These are phyloP conservation scores for Therioaphis trifolii DNA, from an alignment of 2,888 invertebrate genomes.

Conservation along the genomic window DNA sequence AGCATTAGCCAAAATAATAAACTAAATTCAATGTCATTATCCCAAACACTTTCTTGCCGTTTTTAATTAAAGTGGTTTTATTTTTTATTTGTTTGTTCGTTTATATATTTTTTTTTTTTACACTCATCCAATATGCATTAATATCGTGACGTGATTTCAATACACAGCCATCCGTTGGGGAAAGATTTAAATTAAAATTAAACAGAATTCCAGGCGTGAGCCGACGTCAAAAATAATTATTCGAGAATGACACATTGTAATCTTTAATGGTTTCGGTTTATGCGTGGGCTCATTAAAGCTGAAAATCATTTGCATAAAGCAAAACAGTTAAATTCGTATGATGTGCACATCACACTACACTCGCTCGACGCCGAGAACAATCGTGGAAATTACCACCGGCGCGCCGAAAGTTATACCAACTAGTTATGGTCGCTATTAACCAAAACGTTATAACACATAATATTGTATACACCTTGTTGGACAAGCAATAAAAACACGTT, in stretches of 20 bases:
- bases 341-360: not conserved
- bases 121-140: too few relatives aligned
- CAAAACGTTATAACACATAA: too few relatives aligned
- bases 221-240: not conserved
- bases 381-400: not conserved
- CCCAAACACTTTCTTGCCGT: not conserved
- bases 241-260: not conserved
- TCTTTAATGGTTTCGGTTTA: not conserved
- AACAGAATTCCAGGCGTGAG: too few relatives aligned
- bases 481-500: too few relatives aligned
- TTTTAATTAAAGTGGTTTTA: not conserved
- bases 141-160: not conserved
- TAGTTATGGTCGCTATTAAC: too few relatives aligned
- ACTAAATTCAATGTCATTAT: not conserved
- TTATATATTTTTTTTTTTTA: too few relatives aligned
- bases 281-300: not conserved
- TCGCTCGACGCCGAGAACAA: not conserved
- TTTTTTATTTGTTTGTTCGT: not conserved
- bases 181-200: too few relatives aligned
- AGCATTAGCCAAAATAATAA: slow-evolving; percentile 16
- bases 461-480: too few relatives aligned
- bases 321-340: slow-evolving; percentile 25
- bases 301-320: not conserved
- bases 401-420: too few relatives aligned
- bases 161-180: not conserved